Evolutionary conservation across 92 coral and sea anemone genomes (phyloP), one percentile per base, ranked within the genome.

Genomic region (Palythoa grandiflora): DNA sequence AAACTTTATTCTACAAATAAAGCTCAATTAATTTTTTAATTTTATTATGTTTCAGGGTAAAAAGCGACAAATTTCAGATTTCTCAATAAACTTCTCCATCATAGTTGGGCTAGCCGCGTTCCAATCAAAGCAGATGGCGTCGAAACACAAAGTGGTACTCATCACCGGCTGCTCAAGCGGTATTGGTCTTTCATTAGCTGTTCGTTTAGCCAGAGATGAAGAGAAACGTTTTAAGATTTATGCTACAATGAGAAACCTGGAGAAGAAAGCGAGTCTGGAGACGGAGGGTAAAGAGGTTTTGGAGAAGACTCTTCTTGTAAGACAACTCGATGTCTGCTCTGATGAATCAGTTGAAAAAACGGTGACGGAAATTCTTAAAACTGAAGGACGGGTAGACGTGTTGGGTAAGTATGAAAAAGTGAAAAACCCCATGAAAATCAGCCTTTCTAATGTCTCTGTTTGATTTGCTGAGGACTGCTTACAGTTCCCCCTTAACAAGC

Each of bases 91-190:
- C 28, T 28, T 28, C 28, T 28, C 28, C 28, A 28, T 28, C 28
- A 28, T 28, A 28, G 28, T 28, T 28, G 28, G 28, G 28, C 28
- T 28, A 28, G 0, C 28, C 28, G 28, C 28, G 28, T 28, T 28
- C 28, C 28, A 28, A 28, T 28, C 28, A 28, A 28, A 28, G 28
- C 0, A 28, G 28, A 28, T 28, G 28, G 28, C 28, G 28, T 28
- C 28, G 28, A 28, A 28, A 28, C 28, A 28, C 3, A 68, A 93
- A 50, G 84, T 94, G 19, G 98, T 92, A 8, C 89, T 96, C 0
- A 92, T 96, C 14, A 96, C 97, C 7, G 98, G 97, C 74, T 94
- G 98, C 75, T 96, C 98, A 10, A 86, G 90, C 38, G 98, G 98
- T 37, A 90, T 96, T 37, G 98, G 98, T 37, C 85, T 96, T 48